Evolutionary conservation across 2,888 invertebrate species (phyloP).

Genomic region (Litoditis marina): DNA sequence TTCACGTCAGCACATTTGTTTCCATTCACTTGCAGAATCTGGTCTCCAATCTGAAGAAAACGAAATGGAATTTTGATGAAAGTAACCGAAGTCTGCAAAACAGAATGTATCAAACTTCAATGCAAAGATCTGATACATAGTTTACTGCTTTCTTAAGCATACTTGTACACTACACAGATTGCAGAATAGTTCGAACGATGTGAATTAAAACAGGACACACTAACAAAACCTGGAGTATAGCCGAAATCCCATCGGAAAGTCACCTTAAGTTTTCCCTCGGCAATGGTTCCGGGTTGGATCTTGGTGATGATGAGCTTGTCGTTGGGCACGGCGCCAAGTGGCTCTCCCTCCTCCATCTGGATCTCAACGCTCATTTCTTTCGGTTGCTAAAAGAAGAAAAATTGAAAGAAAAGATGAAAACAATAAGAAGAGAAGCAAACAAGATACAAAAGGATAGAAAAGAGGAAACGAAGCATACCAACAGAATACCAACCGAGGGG

Average conservation of each 20-base stretch:
- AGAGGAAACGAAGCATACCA: too few species aligned
- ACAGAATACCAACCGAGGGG: not conserved
- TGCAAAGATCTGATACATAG: too few species aligned
- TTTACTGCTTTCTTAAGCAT: too few species aligned
- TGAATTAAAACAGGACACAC: too few species aligned
- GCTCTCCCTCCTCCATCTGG: slow-evolving; percentile 56
- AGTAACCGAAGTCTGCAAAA: too few species aligned
- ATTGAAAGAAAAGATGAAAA: not conserved
- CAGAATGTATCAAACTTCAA: too few species aligned
- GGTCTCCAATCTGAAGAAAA: slow-evolving; percentile 46
- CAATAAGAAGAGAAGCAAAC: not conserved
- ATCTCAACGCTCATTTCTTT: slow-evolving; percentile 42
- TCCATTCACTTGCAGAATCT: slow-evolving; percentile 45
- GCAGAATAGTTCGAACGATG: too few species aligned
- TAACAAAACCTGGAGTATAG: too few species aligned
- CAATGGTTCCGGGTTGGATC: slow-evolving; percentile 45
- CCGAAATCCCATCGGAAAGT: too few species aligned
- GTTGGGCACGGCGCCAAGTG: slow-evolving; percentile 53
- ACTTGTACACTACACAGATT: too few species aligned
- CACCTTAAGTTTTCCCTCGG: slow-evolving; percentile 51
- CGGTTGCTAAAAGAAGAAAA: not conserved
- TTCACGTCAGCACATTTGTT: slow-evolving; percentile 33
- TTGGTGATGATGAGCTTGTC: slow-evolving; percentile 53
- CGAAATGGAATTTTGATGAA: too few species aligned
- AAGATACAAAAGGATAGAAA: not conserved